A percentile compares a stretch with the other conserved stretches of the same genome.
phyloP scores from a whole-genome alignment of 2,113 vertebrate genomes.

The Mellivora capensis region DNA sequence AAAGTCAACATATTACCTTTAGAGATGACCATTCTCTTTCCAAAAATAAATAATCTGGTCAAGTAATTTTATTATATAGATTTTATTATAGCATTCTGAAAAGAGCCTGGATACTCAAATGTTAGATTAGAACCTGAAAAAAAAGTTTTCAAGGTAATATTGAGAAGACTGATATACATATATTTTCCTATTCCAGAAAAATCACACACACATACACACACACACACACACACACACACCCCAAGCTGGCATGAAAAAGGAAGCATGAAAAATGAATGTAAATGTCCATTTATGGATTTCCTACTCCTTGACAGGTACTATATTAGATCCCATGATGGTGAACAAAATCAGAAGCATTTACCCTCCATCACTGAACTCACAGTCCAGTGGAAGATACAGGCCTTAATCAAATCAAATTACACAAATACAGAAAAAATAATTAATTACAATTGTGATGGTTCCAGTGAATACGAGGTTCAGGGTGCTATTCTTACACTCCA shows the following conservation, averaged over 20 bases:
- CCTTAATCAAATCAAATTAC: background rate
- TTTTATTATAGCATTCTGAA: slow-evolving; percentile 27
- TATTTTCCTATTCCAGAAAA: background rate
- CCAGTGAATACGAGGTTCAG: background rate
- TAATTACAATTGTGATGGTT: background rate
- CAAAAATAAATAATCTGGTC: slow-evolving; percentile 44
- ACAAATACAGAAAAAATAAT: background rate
- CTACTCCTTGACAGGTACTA: background rate
- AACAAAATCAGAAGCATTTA: background rate
- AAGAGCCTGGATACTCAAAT: slow-evolving; percentile 5
- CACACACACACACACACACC: background rate
- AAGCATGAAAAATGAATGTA: no score
- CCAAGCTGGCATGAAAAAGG: background rate
- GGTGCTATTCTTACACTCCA: background rate
- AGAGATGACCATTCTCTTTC: background rate
- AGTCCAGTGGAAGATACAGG: background rate
- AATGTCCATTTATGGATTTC: background rate
- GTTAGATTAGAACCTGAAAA: background rate
- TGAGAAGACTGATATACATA: slow-evolving; percentile 38
- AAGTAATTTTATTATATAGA: slow-evolving; percentile 37
- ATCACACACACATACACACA: background rate
- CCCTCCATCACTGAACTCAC: background rate
- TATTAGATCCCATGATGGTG: background rate
- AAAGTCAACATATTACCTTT: slow-evolving; percentile 40
- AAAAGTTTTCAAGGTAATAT: background rate